Percentiles rank a stretch among this genome's conserved stretches.
Conservation (phyloP, 2,113 vertebrate genomes). For the Thomomys bottae region DNA sequence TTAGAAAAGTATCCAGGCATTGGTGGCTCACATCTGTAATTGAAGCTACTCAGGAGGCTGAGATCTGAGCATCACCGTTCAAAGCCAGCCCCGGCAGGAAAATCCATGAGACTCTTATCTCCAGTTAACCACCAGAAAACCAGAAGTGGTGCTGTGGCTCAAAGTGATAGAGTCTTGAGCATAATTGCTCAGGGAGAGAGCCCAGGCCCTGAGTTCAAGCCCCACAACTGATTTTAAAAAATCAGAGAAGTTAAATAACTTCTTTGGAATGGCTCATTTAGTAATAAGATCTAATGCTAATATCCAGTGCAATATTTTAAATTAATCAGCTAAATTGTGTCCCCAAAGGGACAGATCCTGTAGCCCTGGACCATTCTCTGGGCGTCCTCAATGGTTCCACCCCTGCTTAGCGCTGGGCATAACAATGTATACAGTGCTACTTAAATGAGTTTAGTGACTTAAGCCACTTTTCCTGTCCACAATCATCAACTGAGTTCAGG, state of each 20-base stretch:
- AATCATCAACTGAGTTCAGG: background rate
- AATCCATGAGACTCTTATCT: no score
- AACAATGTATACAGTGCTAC: background rate
- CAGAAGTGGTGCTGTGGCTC: no score
- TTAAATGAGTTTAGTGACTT: background rate
- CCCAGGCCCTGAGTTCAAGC: no score
- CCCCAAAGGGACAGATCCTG: background rate
- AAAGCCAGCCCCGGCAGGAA: no score
- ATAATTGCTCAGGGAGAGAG: no score
- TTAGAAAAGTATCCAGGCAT: no score
- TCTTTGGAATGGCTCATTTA: background rate
- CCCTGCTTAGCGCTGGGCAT: conserved; percentile 2
- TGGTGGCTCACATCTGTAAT: no score
- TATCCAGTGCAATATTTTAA: background rate
- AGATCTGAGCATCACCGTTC: no score
- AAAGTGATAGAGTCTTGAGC: no score
- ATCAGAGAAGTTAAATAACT: background rate
- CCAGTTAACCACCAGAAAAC: no score
- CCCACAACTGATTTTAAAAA: no score
- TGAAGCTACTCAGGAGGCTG: no score
- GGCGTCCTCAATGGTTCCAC: background rate
- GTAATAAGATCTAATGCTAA: background rate
- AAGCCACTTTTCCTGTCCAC: conserved; percentile 9
- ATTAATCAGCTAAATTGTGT: background rate
- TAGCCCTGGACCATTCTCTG: background rate